Evolutionary conservation across 2,113 vertebrate species (phyloP).

Genomic region (Lipotes vexillifer): DNA sequence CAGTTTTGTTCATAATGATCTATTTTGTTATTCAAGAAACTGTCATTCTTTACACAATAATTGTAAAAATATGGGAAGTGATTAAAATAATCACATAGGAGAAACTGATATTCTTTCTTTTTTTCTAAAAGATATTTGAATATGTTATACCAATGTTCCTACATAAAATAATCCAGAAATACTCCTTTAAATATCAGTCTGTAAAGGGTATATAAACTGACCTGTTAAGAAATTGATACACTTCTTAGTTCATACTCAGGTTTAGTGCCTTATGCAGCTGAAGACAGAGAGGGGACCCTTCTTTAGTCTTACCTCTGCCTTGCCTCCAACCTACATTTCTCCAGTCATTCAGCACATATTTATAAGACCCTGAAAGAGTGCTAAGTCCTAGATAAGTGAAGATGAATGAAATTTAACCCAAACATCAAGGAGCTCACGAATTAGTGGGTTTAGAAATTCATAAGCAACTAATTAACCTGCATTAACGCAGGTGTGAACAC

Average conservation of each 20-base stretch:
- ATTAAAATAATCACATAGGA: background rate
- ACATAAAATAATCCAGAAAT: background rate
- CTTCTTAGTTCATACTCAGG: background rate
- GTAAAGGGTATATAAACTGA: background rate
- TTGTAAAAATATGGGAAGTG: background rate
- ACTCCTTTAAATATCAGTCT: background rate
- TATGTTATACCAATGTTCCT: background rate
- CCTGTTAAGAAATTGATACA: background rate
- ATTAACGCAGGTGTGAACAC: background rate
- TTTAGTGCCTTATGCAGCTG: background rate
- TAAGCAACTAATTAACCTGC: background rate
- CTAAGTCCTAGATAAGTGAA: background rate
- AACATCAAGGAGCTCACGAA: background rate
- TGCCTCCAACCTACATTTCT: background rate
- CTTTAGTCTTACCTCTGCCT: background rate
- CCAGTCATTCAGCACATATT: background rate
- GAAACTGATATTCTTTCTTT: background rate
- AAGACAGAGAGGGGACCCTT: background rate
- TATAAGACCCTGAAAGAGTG: background rate
- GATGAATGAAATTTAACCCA: background rate
- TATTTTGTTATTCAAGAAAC: background rate
- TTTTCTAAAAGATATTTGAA: background rate
- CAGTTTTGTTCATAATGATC: background rate
- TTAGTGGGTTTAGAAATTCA: background rate
- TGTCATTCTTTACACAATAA: background rate